phyloP scores from a whole-genome alignment of 2,888 invertebrate genomes.

The Eugnorisma glareosa region DNA sequence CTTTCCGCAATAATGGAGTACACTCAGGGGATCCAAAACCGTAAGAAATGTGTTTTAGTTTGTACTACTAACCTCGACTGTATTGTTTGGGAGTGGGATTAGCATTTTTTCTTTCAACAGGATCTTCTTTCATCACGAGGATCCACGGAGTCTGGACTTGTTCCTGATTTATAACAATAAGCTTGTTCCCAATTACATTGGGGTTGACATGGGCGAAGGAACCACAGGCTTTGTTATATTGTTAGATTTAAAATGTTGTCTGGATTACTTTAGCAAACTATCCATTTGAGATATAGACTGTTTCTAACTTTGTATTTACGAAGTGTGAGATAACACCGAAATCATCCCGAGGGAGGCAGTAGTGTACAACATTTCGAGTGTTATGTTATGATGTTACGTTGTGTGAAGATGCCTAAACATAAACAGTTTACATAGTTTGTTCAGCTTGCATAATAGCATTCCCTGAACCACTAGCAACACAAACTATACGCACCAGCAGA shows the following conservation, averaged over 20 bases:
- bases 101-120: not conserved
- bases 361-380: not conserved
- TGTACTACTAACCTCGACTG: not conserved
- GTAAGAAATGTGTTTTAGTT: slow-evolving; percentile 5
- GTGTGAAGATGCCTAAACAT: not conserved
- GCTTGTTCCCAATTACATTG: not conserved
- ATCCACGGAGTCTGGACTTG: not conserved
- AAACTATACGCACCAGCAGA: not conserved
- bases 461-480: too few species aligned
- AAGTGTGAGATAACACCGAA: not conserved
- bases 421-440: slow-evolving; percentile 1
- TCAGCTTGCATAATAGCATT: not conserved
- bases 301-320: not conserved
- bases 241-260: not conserved
- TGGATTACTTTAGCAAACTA: not conserved
- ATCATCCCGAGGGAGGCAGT: not conserved
- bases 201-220: not conserved
- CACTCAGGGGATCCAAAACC: not conserved
- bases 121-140: not conserved
- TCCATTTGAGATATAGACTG: not conserved
- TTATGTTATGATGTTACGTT: not conserved
- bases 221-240: not conserved
- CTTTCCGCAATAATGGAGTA: slow-evolving; percentile 13
- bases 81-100: not conserved
- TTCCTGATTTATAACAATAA: not conserved